Conservation (phyloP, 2,113 vertebrate genomes). For the Sturnira hondurensis region DNA sequence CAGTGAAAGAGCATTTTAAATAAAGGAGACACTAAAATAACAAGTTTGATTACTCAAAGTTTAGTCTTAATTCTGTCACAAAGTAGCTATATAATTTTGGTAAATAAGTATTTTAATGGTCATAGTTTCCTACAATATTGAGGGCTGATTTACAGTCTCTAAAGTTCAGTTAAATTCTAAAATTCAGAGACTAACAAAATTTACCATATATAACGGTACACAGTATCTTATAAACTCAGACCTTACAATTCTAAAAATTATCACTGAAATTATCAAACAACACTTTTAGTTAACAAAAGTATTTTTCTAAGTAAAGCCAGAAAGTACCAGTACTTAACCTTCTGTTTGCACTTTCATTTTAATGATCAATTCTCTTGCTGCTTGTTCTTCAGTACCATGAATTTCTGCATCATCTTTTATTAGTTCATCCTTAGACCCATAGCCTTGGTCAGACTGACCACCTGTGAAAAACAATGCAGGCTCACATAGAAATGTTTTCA, state of each 20-base stretch:
- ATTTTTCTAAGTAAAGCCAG: background rate
- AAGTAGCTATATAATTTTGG: background rate
- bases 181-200: slow-evolving; percentile 4
- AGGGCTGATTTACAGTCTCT: background rate
- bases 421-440: slow-evolving; percentile 92
- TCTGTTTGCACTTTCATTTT: slow-evolving; percentile 55
- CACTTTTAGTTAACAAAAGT: background rate
- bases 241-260: background rate
- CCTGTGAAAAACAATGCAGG: slow-evolving; percentile 75
- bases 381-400: slow-evolving; percentile 62
- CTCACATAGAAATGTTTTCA: background rate
- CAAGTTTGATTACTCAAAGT: background rate
- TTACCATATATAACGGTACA: background rate
- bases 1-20: background rate
- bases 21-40: background rate
- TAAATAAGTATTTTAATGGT: background rate
- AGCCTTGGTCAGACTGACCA: slow-evolving; percentile 90
- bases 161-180: background rate
- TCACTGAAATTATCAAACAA: background rate
- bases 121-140: background rate
- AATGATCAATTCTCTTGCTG: slow-evolving; percentile 59
- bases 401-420: slow-evolving; percentile 81
- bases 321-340: slow-evolving; percentile 77
- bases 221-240: background rate
- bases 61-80: background rate